Evolutionary conservation across 2,113 vertebrate species (phyloP).

Genomic region (Scomber japonicus): DNA sequence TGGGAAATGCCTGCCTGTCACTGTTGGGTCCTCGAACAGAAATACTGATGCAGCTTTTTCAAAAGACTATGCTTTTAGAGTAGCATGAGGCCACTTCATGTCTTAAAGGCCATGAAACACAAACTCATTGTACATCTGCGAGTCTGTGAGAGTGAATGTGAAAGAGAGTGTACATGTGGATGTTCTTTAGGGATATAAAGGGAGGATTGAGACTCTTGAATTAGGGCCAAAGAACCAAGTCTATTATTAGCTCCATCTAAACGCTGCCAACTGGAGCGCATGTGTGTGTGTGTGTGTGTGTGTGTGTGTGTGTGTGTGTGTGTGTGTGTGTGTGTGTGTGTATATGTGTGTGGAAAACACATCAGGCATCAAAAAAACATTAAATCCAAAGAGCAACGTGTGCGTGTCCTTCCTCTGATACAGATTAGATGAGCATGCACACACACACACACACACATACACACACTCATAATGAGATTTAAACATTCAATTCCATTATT

Average conservation of each 20-base stretch:
- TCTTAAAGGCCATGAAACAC: slow-evolving; percentile 17
- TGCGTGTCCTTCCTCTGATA: slow-evolving; percentile 29
- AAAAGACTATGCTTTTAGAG: slow-evolving; percentile 24
- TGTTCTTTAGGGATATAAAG: slow-evolving; percentile 35
- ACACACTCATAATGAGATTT: slow-evolving; percentile 50
- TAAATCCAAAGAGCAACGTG: slow-evolving; percentile 53
- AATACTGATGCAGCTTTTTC: slow-evolving; percentile 12
- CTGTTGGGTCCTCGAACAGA: slow-evolving; percentile 13
- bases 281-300: slow-evolving; percentile 20
- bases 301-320: background rate
- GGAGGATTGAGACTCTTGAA: slow-evolving; percentile 51
- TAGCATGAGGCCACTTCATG: slow-evolving; percentile 6
- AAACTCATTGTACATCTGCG: slow-evolving; percentile 29
- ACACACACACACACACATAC: background rate
- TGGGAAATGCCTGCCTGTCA: slow-evolving; percentile 48
- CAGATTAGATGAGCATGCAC: slow-evolving; percentile 45
- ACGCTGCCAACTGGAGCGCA: slow-evolving; percentile 65
- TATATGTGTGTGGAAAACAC: slow-evolving; percentile 16
- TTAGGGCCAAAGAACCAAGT: slow-evolving; percentile 36
- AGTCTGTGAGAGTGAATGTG: slow-evolving; percentile 2
- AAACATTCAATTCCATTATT: slow-evolving; percentile 62
- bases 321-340: background rate
- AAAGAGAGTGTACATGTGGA: slow-evolving; percentile 11
- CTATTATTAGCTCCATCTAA: slow-evolving; percentile 69
- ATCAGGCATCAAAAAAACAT: slow-evolving; percentile 39